Evolutionary conservation across 2,888 invertebrate genomes (phyloP).

Genomic region (Parapristionchus giblindavisi): DNA sequence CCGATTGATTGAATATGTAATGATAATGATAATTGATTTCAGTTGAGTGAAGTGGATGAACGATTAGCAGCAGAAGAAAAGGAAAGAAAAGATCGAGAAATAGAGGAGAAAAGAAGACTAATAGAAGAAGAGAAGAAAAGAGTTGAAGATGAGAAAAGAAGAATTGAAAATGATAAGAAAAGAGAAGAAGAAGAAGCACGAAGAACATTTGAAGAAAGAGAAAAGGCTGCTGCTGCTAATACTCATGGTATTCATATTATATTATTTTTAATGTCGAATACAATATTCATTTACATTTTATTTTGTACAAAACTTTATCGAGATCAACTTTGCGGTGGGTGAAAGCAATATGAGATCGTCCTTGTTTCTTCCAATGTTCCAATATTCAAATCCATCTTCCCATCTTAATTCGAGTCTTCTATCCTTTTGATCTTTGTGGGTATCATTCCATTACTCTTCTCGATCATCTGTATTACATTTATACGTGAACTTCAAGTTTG

Average conservation of each 20-base stretch:
- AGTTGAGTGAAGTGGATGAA: constrained; percentile 31
- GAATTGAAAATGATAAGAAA: constrained; percentile 17
- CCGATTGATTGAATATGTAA: no score
- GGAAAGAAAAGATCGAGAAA: neutral
- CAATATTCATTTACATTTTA: neutral
- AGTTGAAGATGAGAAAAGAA: constrained; percentile 8
- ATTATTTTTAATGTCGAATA: neutral
- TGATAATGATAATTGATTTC: no score
- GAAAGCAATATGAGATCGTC: no score
- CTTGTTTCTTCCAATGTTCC: no score
- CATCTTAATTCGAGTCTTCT: no score
- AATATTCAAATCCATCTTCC: no score
- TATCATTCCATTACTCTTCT: no score
- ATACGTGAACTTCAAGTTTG: no score
- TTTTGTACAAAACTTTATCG: no score
- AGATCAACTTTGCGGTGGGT: no score
- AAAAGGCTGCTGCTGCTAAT: neutral
- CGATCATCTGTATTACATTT: no score
- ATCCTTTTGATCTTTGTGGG: no score
- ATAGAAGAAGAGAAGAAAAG: constrained; percentile 17
- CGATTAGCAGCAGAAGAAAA: constrained; percentile 22
- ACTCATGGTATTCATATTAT: neutral
- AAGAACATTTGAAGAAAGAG: neutral
- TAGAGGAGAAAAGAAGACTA: neutral
- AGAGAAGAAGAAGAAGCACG: constrained; percentile 24